Evolutionary conservation across 1,140 invertebrate species (phyloP), one percentile per base, ranked within the genome.

Genomic region (Bombus breviceps): DNA sequence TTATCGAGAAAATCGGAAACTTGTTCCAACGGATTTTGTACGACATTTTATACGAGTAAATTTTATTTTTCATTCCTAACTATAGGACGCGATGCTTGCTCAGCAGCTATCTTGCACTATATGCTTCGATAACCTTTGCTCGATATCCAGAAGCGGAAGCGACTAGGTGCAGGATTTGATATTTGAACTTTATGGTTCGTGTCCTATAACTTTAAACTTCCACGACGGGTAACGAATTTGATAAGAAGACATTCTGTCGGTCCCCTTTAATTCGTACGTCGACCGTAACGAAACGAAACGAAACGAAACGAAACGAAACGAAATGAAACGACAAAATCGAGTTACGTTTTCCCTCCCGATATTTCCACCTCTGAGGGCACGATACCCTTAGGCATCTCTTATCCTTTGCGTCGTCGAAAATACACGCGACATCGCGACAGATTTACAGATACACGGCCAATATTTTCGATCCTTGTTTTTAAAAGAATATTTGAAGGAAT

Each of bases 51-150:
- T 3, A 41, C 10, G 10, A 32, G 69, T 32, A 57, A 43, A 81
- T 73, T 81, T 81, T 59, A 73, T 34, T 81, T 81, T 73, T 73
- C 66, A 73, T 73, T 59, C 22, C 1, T 1, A 22, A 22, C 34
- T 25, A 37, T 32, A 34, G 28, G 8, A 59, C 15, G 10, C 15
- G 47, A 28, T 2, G 80, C 69, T 74, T 74, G n/a, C n/a, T 74
- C 71, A 74, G 80, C 71, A 74, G 80, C 80, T 32, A 62, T 74
- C 75, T 82, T 62, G 39, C 28, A 43, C 59, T 74, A 47, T 64
- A 64, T 41, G 37, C 18, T 81, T 32, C 37, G 66, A 59, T 77
- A 64, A 13, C 47, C 18, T 53, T 32, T 41, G 25, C n/a, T 64
- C 75, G 28, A 66, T 79, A 37, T 37, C 53, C 12, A 18, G 32